Conservation (phyloP, 2,888 invertebrate species). For the Lutraria lutraria region DNA sequence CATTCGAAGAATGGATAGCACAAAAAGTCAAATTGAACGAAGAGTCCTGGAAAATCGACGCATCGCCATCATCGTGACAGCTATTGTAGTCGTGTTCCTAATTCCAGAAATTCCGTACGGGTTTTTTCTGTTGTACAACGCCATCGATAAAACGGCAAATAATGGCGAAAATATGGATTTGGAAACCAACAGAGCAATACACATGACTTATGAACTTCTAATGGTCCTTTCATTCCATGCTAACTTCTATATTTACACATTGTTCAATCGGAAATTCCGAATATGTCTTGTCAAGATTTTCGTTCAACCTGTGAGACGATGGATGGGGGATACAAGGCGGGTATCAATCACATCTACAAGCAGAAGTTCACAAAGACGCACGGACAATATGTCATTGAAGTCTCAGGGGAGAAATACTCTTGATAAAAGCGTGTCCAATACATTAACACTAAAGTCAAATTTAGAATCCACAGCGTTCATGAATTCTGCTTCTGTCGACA, state of each 20-base stretch:
- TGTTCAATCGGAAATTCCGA: constrained; percentile 35
- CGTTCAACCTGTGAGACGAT: neutral
- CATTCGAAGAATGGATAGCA: constrained; percentile 26
- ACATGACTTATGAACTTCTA: constrained; percentile 29
- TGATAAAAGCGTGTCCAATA: neutral
- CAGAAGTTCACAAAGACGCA: neutral
- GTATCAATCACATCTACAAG: neutral
- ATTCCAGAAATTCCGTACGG: constrained; percentile 57
- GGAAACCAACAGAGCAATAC: constrained; percentile 36
- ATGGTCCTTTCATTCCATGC: constrained; percentile 33
- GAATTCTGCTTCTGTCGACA: constrained; percentile 15
- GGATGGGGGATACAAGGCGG: constrained; percentile 9
- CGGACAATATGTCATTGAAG: neutral
- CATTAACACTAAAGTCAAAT: neutral
- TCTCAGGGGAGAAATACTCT: neutral
- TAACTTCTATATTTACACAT: constrained; percentile 45
- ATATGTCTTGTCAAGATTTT: constrained; percentile 15
- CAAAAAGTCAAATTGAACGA: constrained; percentile 1
- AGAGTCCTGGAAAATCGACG: constrained; percentile 44
- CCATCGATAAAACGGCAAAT: constrained; percentile 24
- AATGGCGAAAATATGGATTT: constrained; percentile 25
- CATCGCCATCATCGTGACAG: constrained; percentile 46
- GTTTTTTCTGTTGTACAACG: constrained; percentile 36
- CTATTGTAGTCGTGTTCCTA: constrained; percentile 52
- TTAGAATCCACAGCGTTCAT: constrained; percentile 15